Conservation (phyloP, 1,140 invertebrate genomes). For the Philotrypesis tridentata region DNA sequence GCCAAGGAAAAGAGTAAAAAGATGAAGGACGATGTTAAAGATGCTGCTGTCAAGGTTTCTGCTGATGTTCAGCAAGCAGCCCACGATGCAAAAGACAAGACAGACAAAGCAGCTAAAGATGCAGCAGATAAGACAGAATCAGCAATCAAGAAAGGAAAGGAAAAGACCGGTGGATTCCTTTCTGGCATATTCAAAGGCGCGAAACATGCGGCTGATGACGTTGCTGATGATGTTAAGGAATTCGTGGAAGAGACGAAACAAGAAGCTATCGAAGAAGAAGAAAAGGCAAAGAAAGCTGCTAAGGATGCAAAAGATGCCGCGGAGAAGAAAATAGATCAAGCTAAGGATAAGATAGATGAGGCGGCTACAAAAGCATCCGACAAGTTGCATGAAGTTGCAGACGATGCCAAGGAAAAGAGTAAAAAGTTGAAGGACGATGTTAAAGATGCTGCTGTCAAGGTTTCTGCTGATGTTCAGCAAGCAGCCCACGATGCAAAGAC, state of each 20-base stretch:
- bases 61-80: neutral
- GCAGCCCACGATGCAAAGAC: constrained; percentile 15
- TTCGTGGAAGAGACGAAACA: constrained; percentile 58
- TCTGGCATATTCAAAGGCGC: constrained; percentile 60
- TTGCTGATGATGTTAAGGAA: constrained; percentile 50
- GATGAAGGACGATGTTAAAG: constrained; percentile 50
- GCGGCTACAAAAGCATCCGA: constrained; percentile 14
- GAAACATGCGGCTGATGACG: constrained; percentile 53
- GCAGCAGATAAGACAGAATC: constrained; percentile 34
- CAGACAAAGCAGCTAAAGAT: constrained; percentile 52
- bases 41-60: neutral
- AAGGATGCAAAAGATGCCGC: constrained; percentile 57
- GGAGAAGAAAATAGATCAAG: constrained; percentile 20
- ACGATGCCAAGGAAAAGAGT: neutral
- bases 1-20: constrained; percentile 46
- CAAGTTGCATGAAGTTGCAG: neutral
- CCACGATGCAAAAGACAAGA: neutral
- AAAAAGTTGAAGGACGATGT: neutral
- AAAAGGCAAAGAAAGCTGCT: constrained; percentile 51
- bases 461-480: neutral
- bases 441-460: neutral
- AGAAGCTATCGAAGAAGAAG: constrained; percentile 51
- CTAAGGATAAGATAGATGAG: constrained; percentile 11
- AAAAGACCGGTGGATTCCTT: constrained; percentile 59
- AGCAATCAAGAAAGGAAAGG: constrained; percentile 56